Base-by-base conservation (phyloP, 1,140 invertebrate genomes). In the Caenorhabditis elegans region DNA sequence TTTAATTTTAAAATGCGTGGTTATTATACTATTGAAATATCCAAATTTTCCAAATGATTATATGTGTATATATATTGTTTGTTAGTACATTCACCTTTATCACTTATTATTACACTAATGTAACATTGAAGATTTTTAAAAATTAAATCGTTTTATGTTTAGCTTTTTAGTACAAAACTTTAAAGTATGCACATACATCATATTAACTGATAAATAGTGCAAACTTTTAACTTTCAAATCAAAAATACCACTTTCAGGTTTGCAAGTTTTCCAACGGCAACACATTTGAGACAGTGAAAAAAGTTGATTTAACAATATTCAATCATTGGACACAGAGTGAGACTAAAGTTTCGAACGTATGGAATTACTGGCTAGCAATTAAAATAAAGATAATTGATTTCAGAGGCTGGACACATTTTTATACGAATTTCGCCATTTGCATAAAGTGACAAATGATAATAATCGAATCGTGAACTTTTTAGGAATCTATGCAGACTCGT, bases 391-490 rank as follows among this genome's bases (percentile, higher is more conserved):
- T 83, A n/a, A 34, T 47, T 48, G 49, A 17, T 76, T 81, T 83
- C 46, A 83, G 82, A 49, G 83, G 17, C 47, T 84, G 17, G 83
- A 84, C n/a, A 79, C 76, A 24, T 84, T 84, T 26, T 39, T 84
- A 34, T 47, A 70, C 24, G 83, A 84, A 46, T 81, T 78, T 43
- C 83, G 83, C 5, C 34, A 79, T 51, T 60, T 84, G n/a, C 80
- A 81, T 49, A 55, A 77, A 24, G 43, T 84, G 13, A 83, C 80
- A 19, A 82, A 82, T 49, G 82, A 60, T 24, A 83, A 76, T 26
- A 78, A 80, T 26, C 39, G 81, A 11, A 79, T 85, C 5, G 84
- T 82, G 1, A 78, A 85, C 28, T 82, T 85, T 46, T 22, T 83
- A 19, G 84, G 84, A 17, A 60, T 85, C 13, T 83, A 77, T 28